A percentile compares a stretch with the other conserved stretches of the same genome.
Evolutionary conservation across 1,140 invertebrate genomes (phyloP).

Genomic region (Coenobita brevimanus): DNA sequence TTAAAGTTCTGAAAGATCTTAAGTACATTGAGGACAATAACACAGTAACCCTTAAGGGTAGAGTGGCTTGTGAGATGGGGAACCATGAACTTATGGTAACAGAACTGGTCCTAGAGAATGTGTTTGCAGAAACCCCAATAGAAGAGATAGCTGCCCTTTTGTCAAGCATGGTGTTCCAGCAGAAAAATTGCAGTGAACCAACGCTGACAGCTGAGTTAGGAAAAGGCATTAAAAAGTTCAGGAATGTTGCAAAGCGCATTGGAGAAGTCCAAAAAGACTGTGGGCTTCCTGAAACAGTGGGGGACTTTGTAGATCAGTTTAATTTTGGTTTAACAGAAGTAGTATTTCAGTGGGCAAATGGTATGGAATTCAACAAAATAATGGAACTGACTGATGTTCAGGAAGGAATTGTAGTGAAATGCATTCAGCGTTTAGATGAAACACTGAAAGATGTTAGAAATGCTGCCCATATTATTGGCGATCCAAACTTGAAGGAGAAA

Average conservation of each 20-base stretch:
- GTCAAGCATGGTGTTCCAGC: conserved; percentile 94
- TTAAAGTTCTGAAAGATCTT: conserved; percentile 86
- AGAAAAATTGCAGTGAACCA: conserved; percentile 79
- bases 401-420: conserved; percentile 98
- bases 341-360: conserved; percentile 96
- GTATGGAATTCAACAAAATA: conserved; percentile 93
- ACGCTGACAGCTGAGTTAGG: conserved; percentile 77
- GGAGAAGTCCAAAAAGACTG: conserved; percentile 76
- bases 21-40: conserved; percentile 82
- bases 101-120: conserved; percentile 95
- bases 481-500: conserved; percentile 91
- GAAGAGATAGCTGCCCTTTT: conserved; percentile 87
- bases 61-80: conserved; percentile 96
- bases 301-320: conserved; percentile 79
- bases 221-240: conserved; percentile 77
- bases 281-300: conserved; percentile 76
- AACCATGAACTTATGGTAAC: conserved; percentile 94
- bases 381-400: conserved; percentile 95
- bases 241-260: conserved; percentile 76
- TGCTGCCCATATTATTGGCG: conserved; percentile 93
- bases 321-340: conserved; percentile 95
- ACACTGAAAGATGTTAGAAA: conserved; percentile 92
- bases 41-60: conserved; percentile 87
- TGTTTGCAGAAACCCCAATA: conserved; percentile 82
- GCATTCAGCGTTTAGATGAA: conserved; percentile 97